These are phyloP conservation scores for Chrysotoxum bicinctum DNA, from an alignment of 2,888 invertebrate species.

Conservation along the genomic window DNA sequence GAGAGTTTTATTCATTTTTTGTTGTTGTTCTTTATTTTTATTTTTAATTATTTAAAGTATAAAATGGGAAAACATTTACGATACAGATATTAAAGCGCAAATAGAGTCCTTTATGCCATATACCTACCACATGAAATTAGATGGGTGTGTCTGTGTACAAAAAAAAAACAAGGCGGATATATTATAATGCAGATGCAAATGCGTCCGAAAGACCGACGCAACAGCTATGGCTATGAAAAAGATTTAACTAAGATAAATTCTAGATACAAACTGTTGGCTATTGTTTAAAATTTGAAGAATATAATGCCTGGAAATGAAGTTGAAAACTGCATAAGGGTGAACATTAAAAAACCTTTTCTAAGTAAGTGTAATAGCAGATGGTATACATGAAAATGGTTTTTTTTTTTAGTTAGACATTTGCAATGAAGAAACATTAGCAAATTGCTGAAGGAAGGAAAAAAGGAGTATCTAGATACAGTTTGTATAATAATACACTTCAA, in stretches of 20 bases:
- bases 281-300: not conserved
- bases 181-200: slow-evolving; percentile 3
- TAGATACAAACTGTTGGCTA: not conserved
- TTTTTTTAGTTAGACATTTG: not conserved
- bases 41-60: slow-evolving; percentile 29
- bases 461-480: not conserved
- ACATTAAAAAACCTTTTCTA: not conserved
- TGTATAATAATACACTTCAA: not conserved
- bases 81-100: slow-evolving; percentile 1
- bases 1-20: not conserved
- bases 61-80: slow-evolving; percentile 11
- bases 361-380: not conserved
- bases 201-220: not conserved
- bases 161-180: not conserved
- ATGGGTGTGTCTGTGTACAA: too few relatives aligned
- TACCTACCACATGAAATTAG: not conserved
- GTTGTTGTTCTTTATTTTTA: not conserved
- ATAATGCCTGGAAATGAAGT: not conserved
- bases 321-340: not conserved
- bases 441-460: not conserved
- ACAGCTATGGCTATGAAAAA: not conserved
- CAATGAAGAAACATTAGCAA: not conserved
- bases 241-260: not conserved
- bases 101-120: not conserved
- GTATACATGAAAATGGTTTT: not conserved